phyloP scores from a whole-genome alignment of 2,797 vertebrate species.

The Channallabes apus region DNA sequence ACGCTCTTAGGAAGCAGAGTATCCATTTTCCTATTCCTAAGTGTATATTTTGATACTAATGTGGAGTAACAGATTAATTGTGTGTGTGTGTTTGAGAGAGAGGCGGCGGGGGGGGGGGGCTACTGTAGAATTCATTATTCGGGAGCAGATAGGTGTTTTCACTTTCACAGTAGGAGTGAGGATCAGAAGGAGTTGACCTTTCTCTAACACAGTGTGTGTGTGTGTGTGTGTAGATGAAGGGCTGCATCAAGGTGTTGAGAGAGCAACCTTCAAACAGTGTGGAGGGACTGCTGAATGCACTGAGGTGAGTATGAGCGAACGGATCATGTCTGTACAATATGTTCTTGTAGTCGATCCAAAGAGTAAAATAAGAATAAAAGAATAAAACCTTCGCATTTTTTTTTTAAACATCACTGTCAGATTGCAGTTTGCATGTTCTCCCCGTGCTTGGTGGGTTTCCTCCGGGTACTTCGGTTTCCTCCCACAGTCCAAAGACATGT shows the following conservation, averaged over 20 bases:
- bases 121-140: constrained; percentile 10
- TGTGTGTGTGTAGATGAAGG: constrained; percentile 81
- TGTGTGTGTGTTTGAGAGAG: neutral
- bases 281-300: constrained; percentile 88
- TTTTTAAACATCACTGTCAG: neutral
- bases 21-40: neutral
- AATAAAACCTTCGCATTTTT: neutral
- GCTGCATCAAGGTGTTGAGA: constrained; percentile 92
- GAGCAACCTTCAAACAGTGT: constrained; percentile 90
- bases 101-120: too few relatives aligned
- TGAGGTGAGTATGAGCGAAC: constrained; percentile 73
- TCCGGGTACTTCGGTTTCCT: too few relatives aligned
- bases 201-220: constrained; percentile 48
- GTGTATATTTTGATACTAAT: neutral
- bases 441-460: too few relatives aligned
- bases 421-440: neutral
- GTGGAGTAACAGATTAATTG: neutral
- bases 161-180: constrained; percentile 38
- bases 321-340: neutral
- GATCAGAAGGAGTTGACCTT: constrained; percentile 66
- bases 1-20: neutral
- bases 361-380: neutral
- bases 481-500: too few relatives aligned
- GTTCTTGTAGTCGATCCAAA: neutral
- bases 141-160: neutral